Conservation (phyloP, 2,888 invertebrate species). For the Ptilodon capucinus region DNA sequence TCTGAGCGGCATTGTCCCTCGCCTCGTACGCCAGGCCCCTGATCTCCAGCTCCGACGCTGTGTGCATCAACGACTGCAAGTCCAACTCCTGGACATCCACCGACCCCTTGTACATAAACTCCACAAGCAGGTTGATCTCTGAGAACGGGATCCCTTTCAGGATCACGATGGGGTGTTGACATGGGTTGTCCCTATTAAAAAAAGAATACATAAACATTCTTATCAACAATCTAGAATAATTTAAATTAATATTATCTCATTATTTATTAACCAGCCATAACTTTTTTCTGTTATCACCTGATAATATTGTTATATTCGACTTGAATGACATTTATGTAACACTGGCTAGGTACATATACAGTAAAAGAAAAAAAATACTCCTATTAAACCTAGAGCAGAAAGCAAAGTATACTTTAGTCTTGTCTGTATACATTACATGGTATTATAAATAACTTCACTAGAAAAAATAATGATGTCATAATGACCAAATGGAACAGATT, state of each 20-base stretch:
- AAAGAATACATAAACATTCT: conserved; percentile 21
- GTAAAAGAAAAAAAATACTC: conserved; percentile 19
- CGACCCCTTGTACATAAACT: conserved; percentile 88
- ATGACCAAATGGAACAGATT: conserved; percentile 59
- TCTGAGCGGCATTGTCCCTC: conserved; percentile 80
- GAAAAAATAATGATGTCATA: conserved; percentile 72
- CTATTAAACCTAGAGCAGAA: conserved; percentile 27
- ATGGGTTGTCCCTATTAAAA: conserved; percentile 84
- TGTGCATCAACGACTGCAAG: conserved; percentile 84
- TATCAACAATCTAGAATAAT: conserved; percentile 19
- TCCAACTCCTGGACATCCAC: conserved; percentile 86
- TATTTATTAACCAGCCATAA: conserved; percentile 33
- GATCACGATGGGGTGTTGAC: conserved; percentile 88
- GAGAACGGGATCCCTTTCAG: conserved; percentile 85
- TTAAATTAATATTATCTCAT: conserved; percentile 38
- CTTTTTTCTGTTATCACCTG: conserved; percentile 46
- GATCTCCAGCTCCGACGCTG: conserved; percentile 86
- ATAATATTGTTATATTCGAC: conserved; percentile 40
- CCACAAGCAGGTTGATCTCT: conserved; percentile 86
- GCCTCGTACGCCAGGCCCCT: conserved; percentile 84
- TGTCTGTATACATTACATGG: conserved; percentile 51
- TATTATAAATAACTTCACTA: conserved; percentile 63
- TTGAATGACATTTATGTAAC: conserved; percentile 48
- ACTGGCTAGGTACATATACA: conserved; percentile 18
- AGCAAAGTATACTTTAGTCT: conserved; percentile 45